Percentiles rank a stretch among this genome's conserved stretches.
Evolutionary conservation across 1,140 invertebrate genomes (phyloP).

Genomic region (Centruroides sculpturatus): DNA sequence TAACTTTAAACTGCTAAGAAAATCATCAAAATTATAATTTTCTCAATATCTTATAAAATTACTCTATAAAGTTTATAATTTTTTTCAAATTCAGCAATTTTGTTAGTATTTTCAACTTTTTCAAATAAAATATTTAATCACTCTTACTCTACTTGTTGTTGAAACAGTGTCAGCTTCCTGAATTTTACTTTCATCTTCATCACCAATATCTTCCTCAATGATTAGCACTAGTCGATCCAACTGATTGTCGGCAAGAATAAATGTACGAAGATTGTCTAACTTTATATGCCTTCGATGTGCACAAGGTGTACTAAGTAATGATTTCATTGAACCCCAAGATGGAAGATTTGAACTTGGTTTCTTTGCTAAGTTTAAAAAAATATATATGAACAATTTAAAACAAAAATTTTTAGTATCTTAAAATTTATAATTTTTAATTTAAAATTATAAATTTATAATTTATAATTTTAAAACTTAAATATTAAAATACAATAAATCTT

Average conservation of each 20-base stretch:
- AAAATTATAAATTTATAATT: no score
- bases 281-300: constrained; percentile 63
- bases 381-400: no score
- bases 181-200: constrained; percentile 11
- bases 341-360: constrained; percentile 2
- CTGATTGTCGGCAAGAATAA: constrained; percentile 73
- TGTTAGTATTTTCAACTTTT: not conserved
- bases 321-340: constrained; percentile 12
- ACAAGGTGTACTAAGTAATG: constrained; percentile 34
- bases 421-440: no score
- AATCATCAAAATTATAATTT: no score
- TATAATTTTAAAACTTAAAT: no score
- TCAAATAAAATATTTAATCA: not conserved
- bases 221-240: constrained; percentile 59
- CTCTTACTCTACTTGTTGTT: constrained; percentile 8
- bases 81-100: not conserved
- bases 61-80: no score
- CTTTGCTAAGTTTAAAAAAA: no score
- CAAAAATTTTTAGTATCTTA: no score
- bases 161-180: constrained; percentile 12
- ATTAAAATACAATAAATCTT: no score
- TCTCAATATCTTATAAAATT: no score
- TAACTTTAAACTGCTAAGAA: no score
- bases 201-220: constrained; percentile 43
- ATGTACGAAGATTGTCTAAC: constrained; percentile 60